Evolutionary conservation across 1,140 invertebrate genomes (phyloP).

Genomic region (Leptinotarsa lineolata): DNA sequence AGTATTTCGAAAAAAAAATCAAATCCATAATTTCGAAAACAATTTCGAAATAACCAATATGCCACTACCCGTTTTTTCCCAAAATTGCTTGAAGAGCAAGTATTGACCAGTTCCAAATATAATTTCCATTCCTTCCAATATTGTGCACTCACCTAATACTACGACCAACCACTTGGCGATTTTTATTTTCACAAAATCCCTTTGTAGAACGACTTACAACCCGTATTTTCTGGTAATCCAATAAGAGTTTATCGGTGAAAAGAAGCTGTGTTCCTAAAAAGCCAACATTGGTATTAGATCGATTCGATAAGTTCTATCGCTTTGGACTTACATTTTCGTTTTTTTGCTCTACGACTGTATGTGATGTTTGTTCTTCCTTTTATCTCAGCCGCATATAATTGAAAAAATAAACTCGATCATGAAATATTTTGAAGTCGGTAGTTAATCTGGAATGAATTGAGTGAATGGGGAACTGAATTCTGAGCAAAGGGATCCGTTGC

Average conservation of each 20-base stretch:
- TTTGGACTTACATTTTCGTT: conserved; percentile 16
- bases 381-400: too few species aligned
- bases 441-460: too few species aligned
- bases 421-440: too few species aligned
- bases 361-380: neutral
- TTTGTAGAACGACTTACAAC: conserved; percentile 44
- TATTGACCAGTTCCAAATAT: neutral
- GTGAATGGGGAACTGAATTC: too few species aligned
- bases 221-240: conserved; percentile 47
- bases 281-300: conserved; percentile 36
- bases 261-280: conserved; percentile 34
- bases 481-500: too few species aligned
- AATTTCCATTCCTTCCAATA: neutral
- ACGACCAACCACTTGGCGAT: conserved; percentile 10
- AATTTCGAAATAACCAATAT: too few species aligned
- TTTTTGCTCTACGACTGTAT: neutral
- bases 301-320: conserved; percentile 34
- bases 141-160: neutral
- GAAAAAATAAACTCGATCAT: too few species aligned
- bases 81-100: neutral
- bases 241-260: conserved; percentile 46
- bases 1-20: too few species aligned
- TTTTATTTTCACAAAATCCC: conserved; percentile 44
- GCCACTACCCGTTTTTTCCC: too few species aligned
- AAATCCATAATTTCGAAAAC: too few species aligned